These are phyloP conservation scores for Thamnophis elegans DNA, from an alignment of 2,797 vertebrate species.

Conservation along the genomic window DNA sequence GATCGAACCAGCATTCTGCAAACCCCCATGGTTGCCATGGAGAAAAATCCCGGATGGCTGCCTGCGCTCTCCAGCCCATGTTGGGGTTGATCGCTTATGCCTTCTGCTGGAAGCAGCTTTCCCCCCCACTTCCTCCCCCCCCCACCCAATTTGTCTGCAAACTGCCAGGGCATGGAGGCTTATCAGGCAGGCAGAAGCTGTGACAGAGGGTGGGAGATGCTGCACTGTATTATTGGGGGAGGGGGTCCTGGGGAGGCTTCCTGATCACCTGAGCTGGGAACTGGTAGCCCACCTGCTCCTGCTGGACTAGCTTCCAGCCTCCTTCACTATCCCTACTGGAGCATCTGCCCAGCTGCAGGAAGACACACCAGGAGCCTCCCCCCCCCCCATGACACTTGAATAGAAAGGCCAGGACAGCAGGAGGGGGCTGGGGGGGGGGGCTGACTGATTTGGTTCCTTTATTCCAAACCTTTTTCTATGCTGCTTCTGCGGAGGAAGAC, in stretches of 20 bases:
- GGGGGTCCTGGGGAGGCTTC: not conserved
- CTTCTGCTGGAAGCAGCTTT: not conserved
- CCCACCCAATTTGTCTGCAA: too few species aligned
- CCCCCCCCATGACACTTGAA: too few species aligned
- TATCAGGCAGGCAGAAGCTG: accelerated
- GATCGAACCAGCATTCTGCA: not conserved
- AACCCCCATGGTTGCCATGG: not conserved
- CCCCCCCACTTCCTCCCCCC: not conserved
- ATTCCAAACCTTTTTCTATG: not conserved
- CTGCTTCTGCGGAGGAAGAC: not conserved
- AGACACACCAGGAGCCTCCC: not conserved
- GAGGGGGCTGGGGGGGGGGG: not conserved
- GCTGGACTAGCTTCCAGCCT: not conserved
- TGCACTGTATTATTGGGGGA: not conserved
- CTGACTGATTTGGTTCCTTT: not conserved
- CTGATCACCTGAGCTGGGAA: not conserved
- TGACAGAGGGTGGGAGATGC: not conserved
- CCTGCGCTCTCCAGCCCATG: not conserved
- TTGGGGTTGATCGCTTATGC: not conserved
- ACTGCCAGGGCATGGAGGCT: not conserved
- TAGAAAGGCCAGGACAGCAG: too few species aligned
- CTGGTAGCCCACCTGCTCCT: not conserved
- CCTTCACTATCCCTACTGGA: not conserved
- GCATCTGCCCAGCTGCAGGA: not conserved
- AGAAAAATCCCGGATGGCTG: not conserved